Evolutionary conservation across 2,888 invertebrate species (phyloP).

Genomic region (Pristionchus mayeri): DNA sequence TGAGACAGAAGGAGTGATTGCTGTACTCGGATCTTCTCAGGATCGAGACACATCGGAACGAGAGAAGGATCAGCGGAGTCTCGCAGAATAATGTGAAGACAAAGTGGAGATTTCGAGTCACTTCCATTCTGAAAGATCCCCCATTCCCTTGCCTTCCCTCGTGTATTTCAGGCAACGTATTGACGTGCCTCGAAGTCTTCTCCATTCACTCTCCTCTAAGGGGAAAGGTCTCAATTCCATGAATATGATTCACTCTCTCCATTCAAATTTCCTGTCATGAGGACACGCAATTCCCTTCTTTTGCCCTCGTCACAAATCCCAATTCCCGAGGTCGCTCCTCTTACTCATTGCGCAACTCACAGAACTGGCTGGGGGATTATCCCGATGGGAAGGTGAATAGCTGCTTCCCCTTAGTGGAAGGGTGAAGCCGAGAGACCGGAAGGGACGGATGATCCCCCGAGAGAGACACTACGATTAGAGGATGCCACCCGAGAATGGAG

Average conservation of each 20-base stretch:
- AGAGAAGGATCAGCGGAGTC: not conserved
- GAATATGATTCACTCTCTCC: not conserved
- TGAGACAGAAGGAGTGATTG: conserved; percentile 10
- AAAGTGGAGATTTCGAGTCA: not conserved
- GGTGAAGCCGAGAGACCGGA: not conserved
- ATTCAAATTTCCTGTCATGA: not conserved
- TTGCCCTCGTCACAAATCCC: not conserved
- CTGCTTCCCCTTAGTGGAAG: not conserved
- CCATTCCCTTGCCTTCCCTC: not conserved
- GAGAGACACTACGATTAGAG: not conserved
- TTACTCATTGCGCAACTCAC: conserved; percentile 27
- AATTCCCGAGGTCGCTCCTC: conserved; percentile 33
- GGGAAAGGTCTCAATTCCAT: not conserved
- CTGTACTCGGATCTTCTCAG: conserved; percentile 1
- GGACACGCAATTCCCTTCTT: not conserved
- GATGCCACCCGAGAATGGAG: conserved; percentile 8
- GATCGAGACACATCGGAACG: not conserved
- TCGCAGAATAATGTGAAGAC: conserved; percentile 8
- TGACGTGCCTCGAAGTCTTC: too few relatives aligned
- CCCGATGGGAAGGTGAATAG: not conserved
- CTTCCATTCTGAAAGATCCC: not conserved
- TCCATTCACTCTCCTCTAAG: too few relatives aligned
- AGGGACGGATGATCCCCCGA: conserved; percentile 13
- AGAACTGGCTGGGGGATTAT: not conserved
- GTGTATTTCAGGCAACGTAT: not conserved